Base-by-base conservation (phyloP, 2,113 vertebrate genomes). In the Dendropsophus ebraccatus region DNA sequence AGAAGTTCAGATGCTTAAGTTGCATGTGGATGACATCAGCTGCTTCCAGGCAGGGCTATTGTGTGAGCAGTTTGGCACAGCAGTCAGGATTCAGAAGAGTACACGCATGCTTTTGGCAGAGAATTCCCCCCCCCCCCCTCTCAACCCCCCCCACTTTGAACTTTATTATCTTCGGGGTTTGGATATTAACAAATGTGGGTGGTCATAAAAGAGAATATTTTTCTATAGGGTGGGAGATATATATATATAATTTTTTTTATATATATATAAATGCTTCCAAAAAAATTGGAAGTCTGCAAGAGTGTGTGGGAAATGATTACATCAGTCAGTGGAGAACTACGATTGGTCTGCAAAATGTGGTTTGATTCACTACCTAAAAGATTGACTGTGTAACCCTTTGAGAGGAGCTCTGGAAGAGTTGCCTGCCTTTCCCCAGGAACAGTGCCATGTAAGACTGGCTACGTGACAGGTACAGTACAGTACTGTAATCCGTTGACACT, bases 331-430 rank as follows among this genome's bases (percentile, higher is more conserved):
- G 90, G 89, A 89, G 88, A 92, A 91, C 88, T 90, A 88, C 83
- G 90, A 93, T 92, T 94, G 94, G 93, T 92, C 92, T 92, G 85
- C 91, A 91, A 88, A 1, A 90, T 91, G 80, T 91, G 92, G 89
- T 92, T 94, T 93, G 92, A 93, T 94, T 95, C 93, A 92, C 91
- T 90, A 91, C 92, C 93, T 93, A 86, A 92, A 91, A 93, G 92
- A 90, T 92, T 89, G 75, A 72, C 86, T 88, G 87, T 91, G 91
- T 92, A 93, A 93, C 92, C 92, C 91, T 93, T 95, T 94, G 92
- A 94, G 92, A 90, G 91, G 90, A 93, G 92, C 91, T 90, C 90
- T 88, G 87, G 90, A 89, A 91, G 91, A 86, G 89, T 92, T 91
- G 87, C 88, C 89, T 88, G 90, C 90, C 90, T 84, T 84, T 90